Percentiles rank a stretch among this genome's conserved stretches.
Conservation (phyloP, 2,113 vertebrate genomes). For the Bubo scandiacus region DNA sequence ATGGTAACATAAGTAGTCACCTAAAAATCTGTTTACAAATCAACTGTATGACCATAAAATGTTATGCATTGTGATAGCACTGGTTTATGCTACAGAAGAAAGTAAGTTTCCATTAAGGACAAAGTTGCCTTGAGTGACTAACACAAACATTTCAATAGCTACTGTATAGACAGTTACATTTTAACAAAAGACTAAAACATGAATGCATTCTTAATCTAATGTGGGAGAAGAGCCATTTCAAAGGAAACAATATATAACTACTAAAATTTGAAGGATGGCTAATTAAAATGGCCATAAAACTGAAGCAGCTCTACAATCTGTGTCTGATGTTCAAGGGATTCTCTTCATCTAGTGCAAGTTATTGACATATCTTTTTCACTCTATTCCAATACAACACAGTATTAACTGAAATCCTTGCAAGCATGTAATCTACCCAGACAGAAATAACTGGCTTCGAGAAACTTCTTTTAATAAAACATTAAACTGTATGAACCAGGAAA, state of each 20-base stretch:
- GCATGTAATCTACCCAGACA: neutral
- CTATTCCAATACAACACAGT: neutral
- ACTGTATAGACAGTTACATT: neutral
- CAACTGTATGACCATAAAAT: neutral
- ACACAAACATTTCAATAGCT: neutral
- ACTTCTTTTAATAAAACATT: neutral
- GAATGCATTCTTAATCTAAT: neutral
- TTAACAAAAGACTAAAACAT: neutral
- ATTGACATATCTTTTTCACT: neutral
- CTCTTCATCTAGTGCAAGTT: neutral
- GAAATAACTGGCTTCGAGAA: neutral
- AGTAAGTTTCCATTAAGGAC: neutral
- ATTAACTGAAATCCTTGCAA: neutral
- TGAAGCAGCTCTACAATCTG: neutral
- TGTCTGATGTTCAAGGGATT: neutral
- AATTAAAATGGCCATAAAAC: neutral
- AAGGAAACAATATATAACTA: neutral
- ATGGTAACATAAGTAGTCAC: neutral
- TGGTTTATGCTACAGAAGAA: neutral
- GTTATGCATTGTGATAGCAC: neutral
- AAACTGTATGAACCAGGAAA: neutral
- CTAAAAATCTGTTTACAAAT: neutral
- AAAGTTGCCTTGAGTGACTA: neutral
- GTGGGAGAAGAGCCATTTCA: neutral
- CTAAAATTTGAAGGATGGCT: neutral